Base-by-base conservation (phyloP, 2,888 invertebrate genomes). In the Drosophila nr. medialis region DNA sequence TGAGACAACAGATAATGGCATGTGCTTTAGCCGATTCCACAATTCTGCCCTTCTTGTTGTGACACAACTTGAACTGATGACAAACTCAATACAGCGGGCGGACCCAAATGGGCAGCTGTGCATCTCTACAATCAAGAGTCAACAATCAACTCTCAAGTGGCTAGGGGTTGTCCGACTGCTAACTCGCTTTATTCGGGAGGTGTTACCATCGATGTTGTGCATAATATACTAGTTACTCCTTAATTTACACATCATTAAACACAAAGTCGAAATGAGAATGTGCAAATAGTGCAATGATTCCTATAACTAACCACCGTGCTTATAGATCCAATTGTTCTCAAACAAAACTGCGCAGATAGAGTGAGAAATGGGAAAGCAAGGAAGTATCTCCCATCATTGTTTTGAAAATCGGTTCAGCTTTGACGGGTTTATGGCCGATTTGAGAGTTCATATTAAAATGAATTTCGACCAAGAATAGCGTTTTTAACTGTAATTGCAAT, bases 41-140 rank as follows among this genome's bases (percentile, higher is more conserved):
- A n/a, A 38, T 56, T 72, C 66, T 75, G 86, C 80, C 83, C 81
- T 76, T 86, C 71, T 53, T 86, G 90, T 86, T 86, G 83, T 90
- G 81, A 83, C 86, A 79, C 50, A 70, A 60, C 62, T 29, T 40
- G 69, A 85, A 69, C 71, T 66, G 86, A 71, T 77, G 74, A 77
- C 75, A 69, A 65, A 80, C 63, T 73, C 74, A 80, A 72, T 71
- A 53, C 62, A 76, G 82, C 75, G 83, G 89, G 89, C 74, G 88
- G 80, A 74, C 13, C 55, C 50, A 18, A 42, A 36, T 59, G 70
- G 62, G 53, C 86, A 87, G 88, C 86, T 87, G 86, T 62, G 56
- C 40, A 30, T 50, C 27, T 11, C n/a, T 34, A 21, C 30, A 36
- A 27, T 11, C 18, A 32, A 30, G 10, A 30, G 0, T 11, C 18